Evolutionary conservation across 1,140 invertebrate species (phyloP).

Genomic region (Musca domestica): DNA sequence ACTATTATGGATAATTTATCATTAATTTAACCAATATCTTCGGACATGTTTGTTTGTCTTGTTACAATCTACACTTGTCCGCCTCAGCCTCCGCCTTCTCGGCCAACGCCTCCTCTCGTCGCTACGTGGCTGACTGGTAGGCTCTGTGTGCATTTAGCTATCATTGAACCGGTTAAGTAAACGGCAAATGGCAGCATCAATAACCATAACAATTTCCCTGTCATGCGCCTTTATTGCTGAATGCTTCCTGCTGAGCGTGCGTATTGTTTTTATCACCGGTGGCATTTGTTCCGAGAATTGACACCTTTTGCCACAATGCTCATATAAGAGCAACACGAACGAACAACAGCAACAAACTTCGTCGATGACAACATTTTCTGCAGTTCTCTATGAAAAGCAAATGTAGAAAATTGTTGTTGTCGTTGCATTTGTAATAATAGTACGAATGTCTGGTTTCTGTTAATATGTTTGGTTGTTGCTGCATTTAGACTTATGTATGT

Average conservation of each 20-base stretch:
- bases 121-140: not conserved
- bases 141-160: not conserved
- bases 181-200: not conserved
- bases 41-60: constrained; percentile 7
- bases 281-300: constrained; percentile 20
- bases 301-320: constrained; percentile 7
- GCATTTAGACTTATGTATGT: not conserved
- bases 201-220: constrained; percentile 19
- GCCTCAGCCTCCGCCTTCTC: not conserved
- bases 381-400: not conserved
- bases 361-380: not conserved
- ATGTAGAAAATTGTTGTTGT: not conserved
- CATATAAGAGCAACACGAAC: not conserved
- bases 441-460: not conserved
- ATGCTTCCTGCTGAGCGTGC: constrained; percentile 16
- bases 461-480: not conserved
- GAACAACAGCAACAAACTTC: not conserved
- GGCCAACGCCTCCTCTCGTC: not conserved
- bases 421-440: not conserved
- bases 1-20: constrained; percentile 15
- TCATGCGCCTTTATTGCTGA: constrained; percentile 13
- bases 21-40: constrained; percentile 1
- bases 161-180: not conserved
- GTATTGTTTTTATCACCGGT: constrained; percentile 22
- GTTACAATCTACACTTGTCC: constrained; percentile 2